Evolutionary conservation across 2,888 invertebrate genomes (phyloP), one percentile per base, ranked within the genome.

Genomic region (Lacanobia wlatinum): DNA sequence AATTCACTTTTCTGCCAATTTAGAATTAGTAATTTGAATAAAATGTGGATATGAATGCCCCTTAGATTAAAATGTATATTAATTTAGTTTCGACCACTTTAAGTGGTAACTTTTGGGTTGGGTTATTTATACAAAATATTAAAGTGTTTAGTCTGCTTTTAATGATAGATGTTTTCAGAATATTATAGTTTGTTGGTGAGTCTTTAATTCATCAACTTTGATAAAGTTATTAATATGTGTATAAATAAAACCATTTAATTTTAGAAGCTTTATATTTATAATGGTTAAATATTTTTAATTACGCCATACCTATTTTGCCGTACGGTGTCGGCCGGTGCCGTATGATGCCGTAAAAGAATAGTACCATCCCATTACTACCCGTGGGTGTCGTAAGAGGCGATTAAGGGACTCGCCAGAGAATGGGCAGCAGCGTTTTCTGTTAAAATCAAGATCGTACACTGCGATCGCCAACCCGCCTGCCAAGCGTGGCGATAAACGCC

Each of bases 101-200:
- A 34, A 58, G 64, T 59, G n/a, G 23, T 56, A 76, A 76, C 60
- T 74, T 76, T 75, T n/a, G 50, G 55, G 68, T 56, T 18, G 16
- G 7, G 40, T 14, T 65, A 50, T 53, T 64, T 53, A 23, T 9
- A 23, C 12, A 38, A 75, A 66, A 55, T 38, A 61, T 61, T 60
- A 53, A 55, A 65, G 7, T 23, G 18, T 75, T 55, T 55, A 18
- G n/a, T 43, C 34, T 43, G 21, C 23, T 50, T 75, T 66, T 23
- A 61, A 55, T 61, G 55, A 38, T 61, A 43, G 23, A 43, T 46
- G 23, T 61, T 56, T n/a, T 34, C 10, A 0, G 43, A 65, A 43
- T 34, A 28, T 18, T 34, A 34, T 46, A 56, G 38, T 67, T 56
- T 50, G 38, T 71, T 52, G 3, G 21, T 38, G 28, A 28, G 70